Evolutionary conservation across 2,797 vertebrate genomes (phyloP).

Genomic region (Erethizon dorsatum): DNA sequence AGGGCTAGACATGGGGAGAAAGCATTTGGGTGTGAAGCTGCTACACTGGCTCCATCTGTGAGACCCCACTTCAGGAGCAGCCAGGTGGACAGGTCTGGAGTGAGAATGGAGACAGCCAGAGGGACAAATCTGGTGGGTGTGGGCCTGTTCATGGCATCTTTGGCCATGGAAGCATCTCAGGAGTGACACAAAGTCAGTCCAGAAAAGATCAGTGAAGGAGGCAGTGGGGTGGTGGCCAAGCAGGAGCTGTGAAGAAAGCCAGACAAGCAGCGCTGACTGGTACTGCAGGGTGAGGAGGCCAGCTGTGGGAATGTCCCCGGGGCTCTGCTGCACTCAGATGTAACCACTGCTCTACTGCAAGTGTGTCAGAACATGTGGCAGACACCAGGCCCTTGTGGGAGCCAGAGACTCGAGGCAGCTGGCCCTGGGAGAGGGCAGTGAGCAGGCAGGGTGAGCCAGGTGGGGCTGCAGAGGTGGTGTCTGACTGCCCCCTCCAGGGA

Average conservation of each 20-base stretch:
- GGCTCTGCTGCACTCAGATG: neutral
- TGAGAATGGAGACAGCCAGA: neutral
- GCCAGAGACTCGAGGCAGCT: neutral
- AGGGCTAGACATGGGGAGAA: neutral
- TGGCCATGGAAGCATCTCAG: neutral
- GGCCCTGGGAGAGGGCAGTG: neutral
- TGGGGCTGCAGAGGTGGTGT: accelerated
- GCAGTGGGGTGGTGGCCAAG: neutral
- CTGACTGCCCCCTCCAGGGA: neutral
- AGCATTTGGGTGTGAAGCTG: neutral
- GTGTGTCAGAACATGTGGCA: neutral
- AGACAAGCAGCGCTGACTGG: neutral
- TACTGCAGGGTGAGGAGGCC: neutral
- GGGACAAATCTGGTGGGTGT: neutral
- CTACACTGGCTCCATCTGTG: neutral
- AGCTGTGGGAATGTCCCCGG: accelerated
- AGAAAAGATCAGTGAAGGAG: too few species aligned
- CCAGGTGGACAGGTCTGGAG: neutral
- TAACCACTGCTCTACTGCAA: neutral
- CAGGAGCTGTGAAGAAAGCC: neutral
- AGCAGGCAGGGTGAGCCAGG: neutral
- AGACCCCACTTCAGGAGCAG: neutral
- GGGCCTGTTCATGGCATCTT: neutral
- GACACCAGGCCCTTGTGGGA: neutral
- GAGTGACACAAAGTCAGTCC: neutral